phyloP scores from a whole-genome alignment of 2,888 invertebrate species.

The Cenopis cana region DNA sequence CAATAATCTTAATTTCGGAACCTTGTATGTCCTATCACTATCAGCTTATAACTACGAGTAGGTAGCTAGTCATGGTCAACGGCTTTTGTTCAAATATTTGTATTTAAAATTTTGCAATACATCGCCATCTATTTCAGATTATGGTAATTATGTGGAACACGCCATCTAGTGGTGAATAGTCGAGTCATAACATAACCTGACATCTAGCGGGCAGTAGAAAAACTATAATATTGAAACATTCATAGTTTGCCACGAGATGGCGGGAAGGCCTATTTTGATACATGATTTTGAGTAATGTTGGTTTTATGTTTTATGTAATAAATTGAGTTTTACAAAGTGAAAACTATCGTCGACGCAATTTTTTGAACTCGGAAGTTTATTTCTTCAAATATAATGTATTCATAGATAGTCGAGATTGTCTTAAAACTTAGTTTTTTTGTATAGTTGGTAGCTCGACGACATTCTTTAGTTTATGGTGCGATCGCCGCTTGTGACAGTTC shows the following conservation, averaged over 20 bases:
- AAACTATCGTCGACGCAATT: neutral
- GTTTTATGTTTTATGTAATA: neutral
- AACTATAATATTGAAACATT: neutral
- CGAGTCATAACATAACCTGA: neutral
- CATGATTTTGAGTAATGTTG: neutral
- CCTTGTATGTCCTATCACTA: conserved; percentile 18
- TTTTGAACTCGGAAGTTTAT: neutral
- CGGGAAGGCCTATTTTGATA: neutral
- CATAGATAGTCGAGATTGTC: conserved; percentile 11
- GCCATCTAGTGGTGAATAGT: conserved; percentile 37
- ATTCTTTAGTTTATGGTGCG: conserved; percentile 59
- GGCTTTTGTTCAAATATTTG: conserved; percentile 17
- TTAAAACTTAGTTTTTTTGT: conserved; percentile 5
- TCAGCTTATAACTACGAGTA: neutral
- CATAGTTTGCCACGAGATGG: neutral
- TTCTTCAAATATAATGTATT: neutral
- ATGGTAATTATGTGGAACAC: neutral
- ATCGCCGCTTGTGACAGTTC: conserved; percentile 71
- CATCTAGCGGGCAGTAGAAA: conserved; percentile 25
- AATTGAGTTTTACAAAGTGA: neutral
- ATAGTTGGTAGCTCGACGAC: conserved; percentile 27
- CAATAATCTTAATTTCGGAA: conserved; percentile 35
- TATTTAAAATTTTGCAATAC: neutral
- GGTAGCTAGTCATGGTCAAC: conserved; percentile 35
- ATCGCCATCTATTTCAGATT: conserved; percentile 18